Base-by-base conservation (phyloP, 2,797 vertebrate genomes). In the Adelosebastes latens region DNA sequence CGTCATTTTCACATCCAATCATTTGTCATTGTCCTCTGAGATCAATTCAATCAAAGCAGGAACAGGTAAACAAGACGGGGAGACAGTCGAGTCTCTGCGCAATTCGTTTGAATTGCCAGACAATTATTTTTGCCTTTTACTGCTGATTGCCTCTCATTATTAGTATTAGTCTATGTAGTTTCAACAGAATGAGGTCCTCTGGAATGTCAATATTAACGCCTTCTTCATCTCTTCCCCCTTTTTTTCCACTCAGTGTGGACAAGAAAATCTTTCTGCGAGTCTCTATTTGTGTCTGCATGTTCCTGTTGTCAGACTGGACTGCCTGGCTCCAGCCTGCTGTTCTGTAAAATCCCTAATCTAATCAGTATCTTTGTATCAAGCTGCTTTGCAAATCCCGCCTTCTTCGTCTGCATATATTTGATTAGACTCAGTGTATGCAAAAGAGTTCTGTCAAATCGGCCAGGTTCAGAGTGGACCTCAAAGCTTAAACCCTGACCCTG, bases 401-500 rank as follows among this genome's bases (percentile, higher is more conserved):
- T 80, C 74, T 71, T 75, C 74, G 73, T 76, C 61, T 34, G 49
- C 72, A 72, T 90, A 74, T 88, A 93, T 92, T 85, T 94, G 91
- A 93, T 94, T 85, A 88, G 87, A 93, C 75, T 79, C 64, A 24
- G 72, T 2, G 72, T 82, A 90, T 93, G 88, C 88, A 91, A 92
- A 93, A 80, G 59, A 87, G 80, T 74, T 27, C 79, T 55, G 79
- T 89, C 89, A 80, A 92, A 88, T 88, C 84, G 75, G 34, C 72
- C 88, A 89, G 87, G 90, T 92, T 90, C 77, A 83, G 75, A 83
- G 80, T 80, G 90, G 92, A 92, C 90, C 89, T 92, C 83, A 68
- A 77, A 90, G 92, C 92, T 93, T 91, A 92, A 93, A 90, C 92
- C 87, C 81, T 91, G 90, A 94, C 90, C 93, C 89, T 16, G 80